Conservation (phyloP, 2,113 vertebrate genomes). For the Leptosomus discolor region DNA sequence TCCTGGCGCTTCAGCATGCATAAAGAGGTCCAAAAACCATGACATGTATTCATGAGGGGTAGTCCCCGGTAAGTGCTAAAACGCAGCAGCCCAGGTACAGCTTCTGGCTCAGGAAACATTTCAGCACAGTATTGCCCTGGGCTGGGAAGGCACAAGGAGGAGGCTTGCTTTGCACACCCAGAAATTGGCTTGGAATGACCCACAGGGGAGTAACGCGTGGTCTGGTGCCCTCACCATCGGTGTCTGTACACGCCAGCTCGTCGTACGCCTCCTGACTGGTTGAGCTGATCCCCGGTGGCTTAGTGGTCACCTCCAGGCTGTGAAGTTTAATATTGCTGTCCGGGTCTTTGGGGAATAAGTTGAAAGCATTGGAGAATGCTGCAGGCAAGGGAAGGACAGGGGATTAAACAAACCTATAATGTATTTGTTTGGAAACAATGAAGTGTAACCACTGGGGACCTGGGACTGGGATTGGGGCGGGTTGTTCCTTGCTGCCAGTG, state of each 20-base stretch:
- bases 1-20: not conserved
- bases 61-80: not conserved
- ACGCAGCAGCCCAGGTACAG: not conserved
- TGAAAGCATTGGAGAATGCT: slow-evolving; percentile 62
- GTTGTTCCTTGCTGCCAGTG: not conserved
- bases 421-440: not conserved
- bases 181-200: not conserved
- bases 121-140: not conserved
- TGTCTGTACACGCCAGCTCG: slow-evolving; percentile 52
- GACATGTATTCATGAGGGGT: not conserved
- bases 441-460: not conserved
- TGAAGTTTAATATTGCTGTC: slow-evolving; percentile 35
- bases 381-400: not conserved
- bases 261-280: not conserved
- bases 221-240: slow-evolving; percentile 21
- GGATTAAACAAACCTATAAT: not conserved
- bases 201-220: not conserved
- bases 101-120: not conserved
- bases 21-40: not conserved
- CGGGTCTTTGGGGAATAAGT: slow-evolving; percentile 48
- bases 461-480: not conserved
- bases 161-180: not conserved
- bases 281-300: slow-evolving; percentile 40
- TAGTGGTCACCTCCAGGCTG: slow-evolving; percentile 24
- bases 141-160: not conserved